These are phyloP conservation scores for Ptilonorhynchus violaceus DNA, from an alignment of 2,113 vertebrate species.

Conservation along the genomic window DNA sequence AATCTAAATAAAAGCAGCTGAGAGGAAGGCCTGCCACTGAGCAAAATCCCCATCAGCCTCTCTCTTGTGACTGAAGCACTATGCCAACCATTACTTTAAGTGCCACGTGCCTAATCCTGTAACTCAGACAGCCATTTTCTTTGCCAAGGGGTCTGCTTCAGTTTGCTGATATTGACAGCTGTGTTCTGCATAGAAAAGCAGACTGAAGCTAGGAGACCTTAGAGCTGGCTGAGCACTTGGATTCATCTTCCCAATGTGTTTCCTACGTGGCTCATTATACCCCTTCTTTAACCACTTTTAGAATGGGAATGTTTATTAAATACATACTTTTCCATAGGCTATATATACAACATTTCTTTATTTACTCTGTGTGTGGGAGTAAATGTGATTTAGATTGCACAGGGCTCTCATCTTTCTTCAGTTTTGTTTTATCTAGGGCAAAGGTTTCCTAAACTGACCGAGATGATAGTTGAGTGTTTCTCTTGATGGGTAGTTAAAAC, in stretches of 20 bases:
- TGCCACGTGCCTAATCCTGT: background rate
- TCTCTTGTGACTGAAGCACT: background rate
- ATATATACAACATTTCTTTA: background rate
- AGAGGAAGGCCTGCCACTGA: background rate
- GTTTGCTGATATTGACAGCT: background rate
- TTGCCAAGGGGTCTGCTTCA: accelerated
- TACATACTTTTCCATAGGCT: background rate
- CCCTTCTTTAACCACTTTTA: background rate
- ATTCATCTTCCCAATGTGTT: background rate
- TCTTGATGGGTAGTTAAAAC: background rate
- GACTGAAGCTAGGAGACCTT: background rate
- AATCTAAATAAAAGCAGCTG: background rate
- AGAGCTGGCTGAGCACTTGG: background rate
- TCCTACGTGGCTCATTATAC: background rate
- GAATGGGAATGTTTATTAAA: background rate
- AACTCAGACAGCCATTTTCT: background rate
- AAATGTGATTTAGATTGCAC: background rate
- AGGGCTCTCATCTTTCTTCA: background rate
- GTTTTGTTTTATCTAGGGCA: background rate
- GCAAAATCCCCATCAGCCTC: background rate
- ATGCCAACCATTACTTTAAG: background rate
- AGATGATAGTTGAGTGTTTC: background rate
- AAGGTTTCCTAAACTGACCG: background rate
- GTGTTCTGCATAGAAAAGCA: background rate
- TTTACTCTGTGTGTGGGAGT: background rate